These are phyloP conservation scores for Orthosia incerta DNA, from an alignment of 2,888 invertebrate species.

Conservation along the genomic window DNA sequence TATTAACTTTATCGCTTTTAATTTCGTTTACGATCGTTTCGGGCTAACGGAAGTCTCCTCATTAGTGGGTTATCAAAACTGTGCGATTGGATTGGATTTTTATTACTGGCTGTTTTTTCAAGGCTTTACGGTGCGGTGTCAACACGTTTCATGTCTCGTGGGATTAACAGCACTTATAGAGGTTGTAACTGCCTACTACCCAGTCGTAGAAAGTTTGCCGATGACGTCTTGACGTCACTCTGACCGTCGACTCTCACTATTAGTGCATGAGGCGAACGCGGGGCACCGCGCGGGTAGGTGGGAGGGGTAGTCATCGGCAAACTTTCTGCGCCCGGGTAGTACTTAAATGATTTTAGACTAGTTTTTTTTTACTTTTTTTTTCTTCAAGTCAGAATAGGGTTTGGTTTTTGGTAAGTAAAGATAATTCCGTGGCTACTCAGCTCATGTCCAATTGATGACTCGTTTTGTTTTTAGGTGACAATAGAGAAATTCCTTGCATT, in stretches of 20 bases:
- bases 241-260: too few relatives aligned
- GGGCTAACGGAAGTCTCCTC: conserved; percentile 6
- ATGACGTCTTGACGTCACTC: too few relatives aligned
- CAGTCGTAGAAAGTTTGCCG: too few relatives aligned
- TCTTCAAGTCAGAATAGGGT: not conserved
- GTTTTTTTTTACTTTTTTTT: not conserved
- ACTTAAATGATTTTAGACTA: too few relatives aligned
- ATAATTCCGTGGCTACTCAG: too few relatives aligned
- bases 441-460: too few relatives aligned
- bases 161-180: not conserved
- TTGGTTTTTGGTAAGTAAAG: not conserved
- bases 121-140: not conserved
- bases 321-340: too few relatives aligned
- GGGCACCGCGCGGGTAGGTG: too few relatives aligned
- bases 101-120: conserved; percentile 34
- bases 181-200: not conserved
- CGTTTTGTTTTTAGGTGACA: too few relatives aligned
- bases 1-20: conserved; percentile 49
- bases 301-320: too few relatives aligned
- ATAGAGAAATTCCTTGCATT: too few relatives aligned
- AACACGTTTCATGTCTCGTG: not conserved
- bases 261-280: too few relatives aligned
- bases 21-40: conserved; percentile 45
- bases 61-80: conserved; percentile 43
- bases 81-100: conserved; percentile 48